Base-by-base conservation (phyloP, 2,797 vertebrate genomes). In the Sphenopsis melanotis region DNA sequence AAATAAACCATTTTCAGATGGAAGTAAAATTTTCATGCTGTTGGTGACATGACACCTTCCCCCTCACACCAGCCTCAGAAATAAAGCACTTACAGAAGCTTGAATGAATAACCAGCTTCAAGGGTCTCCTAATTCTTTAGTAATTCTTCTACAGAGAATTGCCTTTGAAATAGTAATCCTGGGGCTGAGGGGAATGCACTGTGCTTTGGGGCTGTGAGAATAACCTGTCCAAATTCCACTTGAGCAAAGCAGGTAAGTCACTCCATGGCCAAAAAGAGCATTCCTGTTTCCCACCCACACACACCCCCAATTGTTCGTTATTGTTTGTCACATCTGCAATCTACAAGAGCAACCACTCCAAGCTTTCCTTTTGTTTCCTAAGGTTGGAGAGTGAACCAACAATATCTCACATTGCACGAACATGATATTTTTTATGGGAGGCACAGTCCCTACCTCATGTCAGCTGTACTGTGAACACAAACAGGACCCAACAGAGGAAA, bases 381-480 rank as follows among this genome's bases (percentile, higher is more conserved):
- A 34, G 11, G 23, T 27, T n/a, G 80, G 16, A 23, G 5, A 74
- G 14, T 2, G 18, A 6, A 44, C 15, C 57, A 81, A 10, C 5
- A 37, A 29, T 9, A 22, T 20, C 44, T n/a, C 29, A 14, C 21
- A 10, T 13, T 37, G 44, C 56, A 77, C 2, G 34, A 65, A 37
- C 42, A 72, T 12, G 26, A 1, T 0, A 15, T 29, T 81, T 37
- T 36, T 47, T 9, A 19, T 0, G 17, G 15, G 29, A n/a, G 19
- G 29, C 44, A 47, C 24, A 72, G 49, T 10, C 32, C 44, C 39
- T 19, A 1, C 0, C 1, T 6, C 47, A 11, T 1, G 3, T 23
- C 69, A 89, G 34, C 47, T 47, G 23, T 8, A 11, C 66, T 37
- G 30, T 13, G 71, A 79, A 9, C 2, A 23, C 66, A 49, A 13